Evolutionary conservation across 2,113 vertebrate genomes (phyloP).

Genomic region (Patagioenas fasciata): DNA sequence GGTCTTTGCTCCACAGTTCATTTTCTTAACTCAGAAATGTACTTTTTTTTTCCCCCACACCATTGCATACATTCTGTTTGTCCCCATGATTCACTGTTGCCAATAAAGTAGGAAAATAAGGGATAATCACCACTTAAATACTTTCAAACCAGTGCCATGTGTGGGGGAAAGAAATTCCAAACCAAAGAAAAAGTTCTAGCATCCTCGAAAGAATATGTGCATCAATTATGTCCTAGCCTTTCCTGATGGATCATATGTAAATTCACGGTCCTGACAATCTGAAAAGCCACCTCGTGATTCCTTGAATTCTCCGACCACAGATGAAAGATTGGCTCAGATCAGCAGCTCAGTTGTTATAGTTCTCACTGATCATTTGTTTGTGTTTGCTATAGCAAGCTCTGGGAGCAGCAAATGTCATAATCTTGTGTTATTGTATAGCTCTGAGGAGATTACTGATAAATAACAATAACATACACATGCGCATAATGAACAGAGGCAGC

Average conservation of each 20-base stretch:
- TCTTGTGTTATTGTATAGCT: background rate
- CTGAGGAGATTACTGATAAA: slow-evolving; percentile 24
- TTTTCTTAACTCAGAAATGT: slow-evolving; percentile 60
- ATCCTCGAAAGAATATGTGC: background rate
- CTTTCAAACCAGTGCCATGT: slow-evolving; percentile 45
- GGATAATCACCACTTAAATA: slow-evolving; percentile 53
- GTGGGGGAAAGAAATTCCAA: background rate
- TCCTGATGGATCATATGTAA: background rate
- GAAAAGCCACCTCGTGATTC: background rate
- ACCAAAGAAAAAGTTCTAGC: background rate
- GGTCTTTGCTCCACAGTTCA: slow-evolving; percentile 44
- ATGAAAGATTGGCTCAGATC: background rate
- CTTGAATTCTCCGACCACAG: background rate
- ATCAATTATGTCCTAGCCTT: background rate
- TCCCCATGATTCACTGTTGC: background rate
- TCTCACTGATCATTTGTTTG: background rate
- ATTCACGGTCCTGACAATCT: background rate
- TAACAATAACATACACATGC: background rate
- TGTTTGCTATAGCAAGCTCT: background rate
- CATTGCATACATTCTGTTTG: slow-evolving; percentile 29
- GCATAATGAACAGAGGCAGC: background rate
- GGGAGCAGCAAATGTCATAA: background rate
- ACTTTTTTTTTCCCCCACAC: background rate
- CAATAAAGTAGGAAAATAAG: slow-evolving; percentile 42
- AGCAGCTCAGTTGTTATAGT: background rate